phyloP scores from a whole-genome alignment of 2,113 vertebrate species.

The Nesogale talazaci region DNA sequence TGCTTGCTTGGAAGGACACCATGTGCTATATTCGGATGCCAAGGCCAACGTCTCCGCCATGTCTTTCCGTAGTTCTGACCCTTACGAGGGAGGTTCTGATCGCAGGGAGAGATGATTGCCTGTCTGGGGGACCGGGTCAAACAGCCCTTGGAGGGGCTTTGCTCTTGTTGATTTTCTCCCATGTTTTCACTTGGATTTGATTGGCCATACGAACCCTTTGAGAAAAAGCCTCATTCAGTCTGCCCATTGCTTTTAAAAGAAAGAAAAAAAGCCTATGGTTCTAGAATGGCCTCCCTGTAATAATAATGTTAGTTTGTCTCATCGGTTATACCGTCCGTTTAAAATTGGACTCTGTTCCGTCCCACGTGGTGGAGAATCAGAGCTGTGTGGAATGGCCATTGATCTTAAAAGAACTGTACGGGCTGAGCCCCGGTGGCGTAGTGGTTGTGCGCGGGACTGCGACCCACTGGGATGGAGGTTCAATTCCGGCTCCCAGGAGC shows the following conservation, averaged over 20 bases:
- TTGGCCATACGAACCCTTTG: not conserved
- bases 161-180: not conserved
- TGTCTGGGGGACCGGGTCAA: not conserved
- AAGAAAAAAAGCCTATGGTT: not conserved
- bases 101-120: not conserved
- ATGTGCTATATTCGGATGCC: too few species aligned
- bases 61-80: too few species aligned
- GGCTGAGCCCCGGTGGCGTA: too few species aligned
- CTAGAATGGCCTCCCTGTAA: not conserved
- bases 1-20: too few species aligned
- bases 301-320: constrained; percentile 5
- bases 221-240: not conserved
- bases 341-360: constrained; percentile 16
- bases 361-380: not conserved
- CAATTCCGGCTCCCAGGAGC: too few species aligned
- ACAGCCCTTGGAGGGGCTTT: not conserved
- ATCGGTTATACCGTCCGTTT: not conserved
- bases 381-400: not conserved
- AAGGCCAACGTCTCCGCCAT: too few species aligned
- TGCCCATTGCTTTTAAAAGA: not conserved
- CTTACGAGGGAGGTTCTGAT: not conserved
- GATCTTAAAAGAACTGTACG: not conserved
- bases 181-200: not conserved
- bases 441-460: too few species aligned
- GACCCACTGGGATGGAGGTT: too few species aligned